These are phyloP conservation scores for Melinopterus prodromus DNA, from an alignment of 2,888 invertebrate species.

Conservation along the genomic window DNA sequence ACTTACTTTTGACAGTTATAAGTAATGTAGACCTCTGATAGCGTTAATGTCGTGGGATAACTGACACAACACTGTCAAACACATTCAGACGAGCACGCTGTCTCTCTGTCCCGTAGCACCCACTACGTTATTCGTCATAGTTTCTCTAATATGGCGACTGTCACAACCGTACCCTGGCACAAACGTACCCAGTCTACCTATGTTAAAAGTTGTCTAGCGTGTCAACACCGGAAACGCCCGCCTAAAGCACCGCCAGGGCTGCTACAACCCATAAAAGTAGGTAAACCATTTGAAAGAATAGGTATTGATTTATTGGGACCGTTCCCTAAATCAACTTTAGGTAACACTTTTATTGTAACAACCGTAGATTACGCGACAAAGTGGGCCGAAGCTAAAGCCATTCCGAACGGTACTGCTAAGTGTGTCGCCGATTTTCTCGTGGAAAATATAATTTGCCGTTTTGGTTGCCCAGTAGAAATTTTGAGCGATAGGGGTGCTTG, in stretches of 20 bases:
- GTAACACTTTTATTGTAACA: conserved; percentile 28
- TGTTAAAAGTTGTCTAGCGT: neutral
- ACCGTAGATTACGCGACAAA: conserved; percentile 32
- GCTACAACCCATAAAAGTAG: conserved; percentile 33
- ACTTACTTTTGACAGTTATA: too few species aligned
- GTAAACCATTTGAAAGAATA: conserved; percentile 33
- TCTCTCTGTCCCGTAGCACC: too few species aligned
- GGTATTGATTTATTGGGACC: conserved; percentile 42
- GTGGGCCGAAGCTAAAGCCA: conserved; percentile 31
- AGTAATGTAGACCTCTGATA: too few species aligned
- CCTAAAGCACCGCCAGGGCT: conserved; percentile 36
- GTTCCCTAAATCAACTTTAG: conserved; percentile 35
- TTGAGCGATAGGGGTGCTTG: conserved; percentile 8
- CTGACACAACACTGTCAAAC: too few species aligned
- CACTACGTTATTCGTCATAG: too few species aligned
- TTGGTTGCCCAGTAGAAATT: conserved; percentile 16
- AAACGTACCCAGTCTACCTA: too few species aligned
- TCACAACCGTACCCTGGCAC: too few species aligned
- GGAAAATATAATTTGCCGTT: conserved; percentile 22
- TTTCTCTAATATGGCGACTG: too few species aligned
- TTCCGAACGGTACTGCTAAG: conserved; percentile 28
- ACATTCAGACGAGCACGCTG: too few species aligned
- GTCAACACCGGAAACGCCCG: conserved; percentile 25
- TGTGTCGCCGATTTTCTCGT: conserved; percentile 26
- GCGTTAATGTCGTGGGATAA: too few species aligned